Evolutionary conservation across 2,888 invertebrate genomes (phyloP), one percentile per base, ranked within the genome.

Genomic region (Agrochola lychnidis): DNA sequence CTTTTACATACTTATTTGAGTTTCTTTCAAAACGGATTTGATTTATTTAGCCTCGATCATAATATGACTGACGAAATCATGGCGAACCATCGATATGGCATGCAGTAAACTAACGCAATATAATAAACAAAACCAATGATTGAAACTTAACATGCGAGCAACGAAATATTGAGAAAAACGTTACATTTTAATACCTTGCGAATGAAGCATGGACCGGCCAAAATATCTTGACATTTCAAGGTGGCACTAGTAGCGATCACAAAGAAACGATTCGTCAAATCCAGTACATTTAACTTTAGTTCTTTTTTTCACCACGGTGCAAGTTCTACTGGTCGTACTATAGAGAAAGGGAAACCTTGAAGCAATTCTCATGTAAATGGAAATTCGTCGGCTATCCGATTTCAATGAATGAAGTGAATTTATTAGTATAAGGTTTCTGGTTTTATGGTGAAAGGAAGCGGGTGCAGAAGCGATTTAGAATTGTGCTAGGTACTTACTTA

Each of bases 291-390:
- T 19, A 68, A 42, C 22, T 57, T 70, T 62, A 70, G 61, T 83
- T 83, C 51, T 62, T 12, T 36, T 30, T 70, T 83, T 57, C 30
- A 0, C 78, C 66, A 62, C 48, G 66, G 78, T 57, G 48, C 61
- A 67, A 62, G 61, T 45, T 45, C 4, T 19, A n/a, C 66, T 80
- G 79, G 69, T 36, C 22, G 1, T 0, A 4, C 40, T 75, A 61
- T 57, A 10, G 48, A 70, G 63, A 85, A 81, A 36, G 36, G 25
- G 48, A 72, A 86, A 72, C 82, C 87, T 86, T 84, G 87, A 74
- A 64, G 69, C 73, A 66, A 76, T 82, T 87, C 61, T 84, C 75
- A 87, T 84, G 85, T 74, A 87, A 86, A 86, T 86, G 72, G 72
- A 81, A 81, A 76, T 87, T 74, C 72, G 63, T 71, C 64, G 73